These are phyloP conservation scores for Syritta pipiens DNA, from an alignment of 2,888 invertebrate species.

Conservation along the genomic window DNA sequence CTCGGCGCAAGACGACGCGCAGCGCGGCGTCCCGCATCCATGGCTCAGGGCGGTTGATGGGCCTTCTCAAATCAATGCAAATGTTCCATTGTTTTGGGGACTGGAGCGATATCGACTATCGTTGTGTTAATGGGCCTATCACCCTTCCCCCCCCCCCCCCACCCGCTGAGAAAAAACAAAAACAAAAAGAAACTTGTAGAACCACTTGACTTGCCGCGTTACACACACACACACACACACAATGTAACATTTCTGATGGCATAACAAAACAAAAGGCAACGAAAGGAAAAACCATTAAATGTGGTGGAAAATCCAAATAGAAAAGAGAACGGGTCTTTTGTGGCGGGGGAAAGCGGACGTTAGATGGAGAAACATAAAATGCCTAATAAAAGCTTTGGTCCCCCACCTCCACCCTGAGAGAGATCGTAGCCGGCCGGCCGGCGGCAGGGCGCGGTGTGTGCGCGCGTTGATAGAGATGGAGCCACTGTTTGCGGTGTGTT, in stretches of 20 bases:
- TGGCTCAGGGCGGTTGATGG: too few relatives aligned
- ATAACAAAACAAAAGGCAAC: conserved; percentile 30
- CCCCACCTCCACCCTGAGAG: conserved; percentile 2
- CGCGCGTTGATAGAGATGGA: conserved; percentile 18
- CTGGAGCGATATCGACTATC: conserved; percentile 13
- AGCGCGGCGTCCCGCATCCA: too few relatives aligned
- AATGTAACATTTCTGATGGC: conserved; percentile 1
- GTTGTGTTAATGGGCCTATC: conserved; percentile 29
- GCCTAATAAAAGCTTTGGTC: neutral
- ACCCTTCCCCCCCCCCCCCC: conserved; percentile 2
- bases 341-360: neutral
- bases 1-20: too few relatives aligned
- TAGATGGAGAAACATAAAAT: neutral
- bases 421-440: conserved; percentile 29
- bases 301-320: conserved; percentile 18
- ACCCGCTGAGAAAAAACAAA: neutral
- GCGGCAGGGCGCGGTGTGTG: conserved; percentile 5
- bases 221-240: conserved; percentile 12
- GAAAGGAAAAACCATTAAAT: conserved; percentile 52
- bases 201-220: conserved; percentile 71
- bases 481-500: conserved; percentile 26
- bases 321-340: neutral
- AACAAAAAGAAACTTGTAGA: conserved; percentile 55
- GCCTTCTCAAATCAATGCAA: conserved; percentile 52
- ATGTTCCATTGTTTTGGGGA: conserved; percentile 51